Evolutionary conservation across 1,140 invertebrate species (phyloP).

Genomic region (Ephestia elutella): DNA sequence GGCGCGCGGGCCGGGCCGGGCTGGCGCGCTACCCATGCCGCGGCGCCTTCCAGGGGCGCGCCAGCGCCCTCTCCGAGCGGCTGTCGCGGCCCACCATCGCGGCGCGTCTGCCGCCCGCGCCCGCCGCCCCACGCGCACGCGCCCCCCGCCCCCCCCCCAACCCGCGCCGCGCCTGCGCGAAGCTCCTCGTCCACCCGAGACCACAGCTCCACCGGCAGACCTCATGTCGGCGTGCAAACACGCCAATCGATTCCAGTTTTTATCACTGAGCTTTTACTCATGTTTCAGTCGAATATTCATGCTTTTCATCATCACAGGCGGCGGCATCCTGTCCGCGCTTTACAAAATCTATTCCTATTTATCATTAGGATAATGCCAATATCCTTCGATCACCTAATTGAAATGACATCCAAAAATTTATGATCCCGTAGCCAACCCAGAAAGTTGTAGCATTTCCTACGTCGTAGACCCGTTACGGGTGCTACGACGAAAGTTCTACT

Average conservation of each 20-base stretch:
- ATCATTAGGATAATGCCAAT: no score
- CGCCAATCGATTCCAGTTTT: slow-evolving; percentile 39
- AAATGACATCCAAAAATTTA: no score
- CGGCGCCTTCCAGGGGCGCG: slow-evolving; percentile 63
- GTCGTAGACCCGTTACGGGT: no score
- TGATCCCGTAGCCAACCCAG: no score
- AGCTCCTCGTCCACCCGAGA: slow-evolving; percentile 11
- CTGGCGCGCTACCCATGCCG: slow-evolving; percentile 66
- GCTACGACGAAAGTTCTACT: no score
- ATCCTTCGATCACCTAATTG: no score
- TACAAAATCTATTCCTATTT: no score
- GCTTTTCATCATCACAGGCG: no score
- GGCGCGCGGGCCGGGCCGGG: slow-evolving; percentile 65
- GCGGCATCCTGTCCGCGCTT: no score
- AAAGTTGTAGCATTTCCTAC: no score
- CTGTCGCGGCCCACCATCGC: slow-evolving; percentile 61
- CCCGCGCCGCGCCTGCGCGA: slow-evolving; percentile 21
- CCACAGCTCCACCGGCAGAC: slow-evolving; percentile 20
- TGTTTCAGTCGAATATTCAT: no score
- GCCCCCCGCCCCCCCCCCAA: slow-evolving; percentile 21
- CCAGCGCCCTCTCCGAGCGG: slow-evolving; percentile 56
- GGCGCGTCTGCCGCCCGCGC: slow-evolving; percentile 58
- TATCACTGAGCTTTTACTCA: slow-evolving; percentile 2
- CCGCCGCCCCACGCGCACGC: slow-evolving; percentile 38
- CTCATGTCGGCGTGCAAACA: slow-evolving; percentile 29